Base-by-base conservation (phyloP, 2,888 invertebrate species). In the Troglohyphantes excavatus region DNA sequence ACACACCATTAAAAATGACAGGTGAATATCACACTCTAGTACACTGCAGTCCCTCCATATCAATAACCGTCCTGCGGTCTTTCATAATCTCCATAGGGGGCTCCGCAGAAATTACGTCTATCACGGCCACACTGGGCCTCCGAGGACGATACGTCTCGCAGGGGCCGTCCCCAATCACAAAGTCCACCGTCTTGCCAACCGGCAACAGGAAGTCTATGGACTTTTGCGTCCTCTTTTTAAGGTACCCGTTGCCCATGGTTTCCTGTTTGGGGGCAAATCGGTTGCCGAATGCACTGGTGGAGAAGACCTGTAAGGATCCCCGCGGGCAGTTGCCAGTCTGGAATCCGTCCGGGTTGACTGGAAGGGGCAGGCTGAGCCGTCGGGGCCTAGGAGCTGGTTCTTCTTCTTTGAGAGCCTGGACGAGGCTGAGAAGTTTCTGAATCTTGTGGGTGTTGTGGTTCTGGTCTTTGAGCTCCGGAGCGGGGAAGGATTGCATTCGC, bases 391-490 rank as follows among this genome's bases (percentile, higher is more conserved):
- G 85, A 7, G 73, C 29, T 11, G 90, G 79, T 43, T 79, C 73
- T 11, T 91, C 91, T 27, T 90, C 91, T 23, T 87, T 91, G 33
- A 91, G 53, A 21, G 73, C 82, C 39, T 91, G 86, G 26, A 90
- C 91, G 0, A 91, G 81, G 27, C 59, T 82, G 11, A 91, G 78
- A 1, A 91, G 78, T 53, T 81, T 90, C 46, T 91, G 90, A 19
- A 91, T 91, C 26, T 91, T 90, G 26, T 84, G 79, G 27, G 23
- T 78, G 27, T 83, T 91, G 78, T 90, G 86, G 26, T 87, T 91
- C 2, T 76, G 61, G 27, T 90, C 91, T 59, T 81, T 79, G 33
- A 79, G 43, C 33, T 90, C 90, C n/a, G 90, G 85, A 67, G 90
- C 90, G 1, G 90, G 90, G 39, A 79, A 90, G 5, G 90, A 90